Base-by-base conservation (phyloP, 2,888 invertebrate species). In the Leucophora obtusa region DNA sequence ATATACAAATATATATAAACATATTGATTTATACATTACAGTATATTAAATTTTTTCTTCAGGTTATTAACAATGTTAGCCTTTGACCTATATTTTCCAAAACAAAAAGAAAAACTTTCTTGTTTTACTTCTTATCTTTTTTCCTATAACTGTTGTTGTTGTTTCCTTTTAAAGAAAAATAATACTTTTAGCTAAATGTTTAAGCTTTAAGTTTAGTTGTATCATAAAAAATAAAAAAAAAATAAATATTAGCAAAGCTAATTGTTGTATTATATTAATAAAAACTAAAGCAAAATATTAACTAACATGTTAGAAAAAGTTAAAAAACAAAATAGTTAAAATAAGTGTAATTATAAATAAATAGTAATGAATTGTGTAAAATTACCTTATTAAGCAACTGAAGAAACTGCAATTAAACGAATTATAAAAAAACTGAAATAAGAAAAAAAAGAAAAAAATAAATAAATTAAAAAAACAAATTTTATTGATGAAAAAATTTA, bases 231-330 rank as follows among this genome's bases (percentile, higher is more conserved):
- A 17, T 68, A 72, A 70, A 83, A 38, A 54, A n/a, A 71, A 82
- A 54, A 50, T 51, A 84, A 85, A 85, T 84, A 84, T 88, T 89
- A 89, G 89, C 89, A 85, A 86, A 89, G 89, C 89, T 89, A 89
- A 88, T 86, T 86, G 86, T 87, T 88, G 88, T 89, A 86, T 83
- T 84, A 84, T 84, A 83, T 51, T 63, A 72, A 79, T 63, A 77
- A 60, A 62, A 66, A 60, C 63, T 74, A 66, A 72, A 69, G 28
- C 4, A 28, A 28, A 50, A 69, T 79, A 79, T 53, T 47, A 74
- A 70, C 53, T 17, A 51, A 74, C 24, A 73, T 47, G 18, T 62
- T 47, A 74, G 35, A n/a, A 54, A 28, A 56, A 62, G n/a, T 38
- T 56, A 50, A 15, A 11, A 47, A 71, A 43, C 38, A 33, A 70